Base-by-base conservation (phyloP, 2,113 vertebrate species). In the Callithrix jacchus region DNA sequence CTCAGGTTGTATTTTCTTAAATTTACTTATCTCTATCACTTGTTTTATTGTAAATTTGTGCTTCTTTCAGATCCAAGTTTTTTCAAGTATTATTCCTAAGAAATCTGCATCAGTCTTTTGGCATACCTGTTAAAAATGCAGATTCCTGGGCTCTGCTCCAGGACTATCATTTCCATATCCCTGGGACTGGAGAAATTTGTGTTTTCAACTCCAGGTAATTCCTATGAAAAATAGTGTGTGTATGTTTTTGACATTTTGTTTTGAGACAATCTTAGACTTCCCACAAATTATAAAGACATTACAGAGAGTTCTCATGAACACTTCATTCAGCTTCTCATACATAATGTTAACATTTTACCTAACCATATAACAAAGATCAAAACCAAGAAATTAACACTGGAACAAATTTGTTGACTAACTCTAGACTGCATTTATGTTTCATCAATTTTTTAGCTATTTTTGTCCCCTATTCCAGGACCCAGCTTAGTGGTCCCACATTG, bases 191-290 rank as follows among this genome's bases (percentile, higher is more conserved):
- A 90, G 35, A 90, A 23, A 70, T 56, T 66, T 73, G 13, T 35
- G 68, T 73, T 84, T 93, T 89, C 21, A 87, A 30, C 49, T 87
- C 64, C 37, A 42, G 71, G 12, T 40, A 45, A 84, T 71, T 37
- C 37, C 47, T 70, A 27, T 76, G 52, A 66, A 56, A 95, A 54
- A 80, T 1, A 37, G 4, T 40, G 1, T n/a, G 1, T 7, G 23
- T 91, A 1, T 40, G 40, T 5, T 45, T 90, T 92, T 58, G 54
- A 30, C 18, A 87, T 45, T 68, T 79, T 54, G 20, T 68, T 87
- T 95, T 42, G n/a, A 87, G 91, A 71, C 71, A 74, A 80, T 40
- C 21, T 87, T 84, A 84, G 52, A 86, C 35, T 90, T 90, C 37
- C 3, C 40, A 70, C 64, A 27, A 88, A 10, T 77, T 85, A 12